Conservation (phyloP, 2,888 invertebrate genomes). For the Branchellion lobata region DNA sequence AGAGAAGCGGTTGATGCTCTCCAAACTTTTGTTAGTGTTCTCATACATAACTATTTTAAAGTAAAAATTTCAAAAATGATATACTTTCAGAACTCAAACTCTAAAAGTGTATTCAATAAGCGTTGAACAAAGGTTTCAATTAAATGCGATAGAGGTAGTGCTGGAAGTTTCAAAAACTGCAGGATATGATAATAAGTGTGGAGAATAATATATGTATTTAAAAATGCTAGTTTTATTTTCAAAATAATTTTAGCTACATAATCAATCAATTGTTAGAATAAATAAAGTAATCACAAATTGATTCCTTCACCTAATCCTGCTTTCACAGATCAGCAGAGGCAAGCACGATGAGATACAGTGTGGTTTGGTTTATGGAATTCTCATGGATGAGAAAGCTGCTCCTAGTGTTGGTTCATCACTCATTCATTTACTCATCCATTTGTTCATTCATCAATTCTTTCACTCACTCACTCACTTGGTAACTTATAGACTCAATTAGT, state of each 20-base stretch:
- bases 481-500: not conserved
- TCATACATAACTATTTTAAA: too few species aligned
- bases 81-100: too few species aligned
- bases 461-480: conserved; percentile 11
- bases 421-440: not conserved
- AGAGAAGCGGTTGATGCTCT: conserved; percentile 89
- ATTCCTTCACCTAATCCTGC: not conserved
- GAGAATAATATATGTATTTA: too few species aligned
- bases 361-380: conserved; percentile 82
- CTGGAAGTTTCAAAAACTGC: too few species aligned
- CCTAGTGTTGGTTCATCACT: conserved; percentile 55
- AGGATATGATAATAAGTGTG: too few species aligned
- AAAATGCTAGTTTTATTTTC: not conserved
- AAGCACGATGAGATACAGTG: conserved; percentile 88
- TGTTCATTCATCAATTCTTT: too few species aligned
- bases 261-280: not conserved
- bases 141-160: too few species aligned
- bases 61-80: too few species aligned
- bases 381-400: conserved; percentile 74
- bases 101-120: too few species aligned
- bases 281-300: not conserved
- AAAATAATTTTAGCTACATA: not conserved
- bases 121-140: too few species aligned
- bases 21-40: conserved; percentile 76
- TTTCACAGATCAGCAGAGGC: conserved; percentile 70